Conservation (phyloP, 2,113 vertebrate genomes). For the Irena cyanogastra region DNA sequence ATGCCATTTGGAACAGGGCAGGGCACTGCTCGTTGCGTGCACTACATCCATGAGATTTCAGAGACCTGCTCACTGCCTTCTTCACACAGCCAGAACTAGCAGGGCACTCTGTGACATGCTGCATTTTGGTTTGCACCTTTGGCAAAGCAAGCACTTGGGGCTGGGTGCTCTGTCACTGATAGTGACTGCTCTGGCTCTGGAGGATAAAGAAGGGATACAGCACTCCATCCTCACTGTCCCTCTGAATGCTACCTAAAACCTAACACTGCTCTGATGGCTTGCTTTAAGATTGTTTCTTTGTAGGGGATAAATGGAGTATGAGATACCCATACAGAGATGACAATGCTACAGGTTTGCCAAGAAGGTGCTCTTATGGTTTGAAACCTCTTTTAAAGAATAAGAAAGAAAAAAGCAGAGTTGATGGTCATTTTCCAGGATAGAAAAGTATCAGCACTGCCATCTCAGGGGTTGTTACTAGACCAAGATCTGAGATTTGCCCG, state of each 20-base stretch:
- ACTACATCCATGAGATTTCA: not conserved
- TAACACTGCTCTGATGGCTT: not conserved
- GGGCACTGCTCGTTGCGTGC: accelerated
- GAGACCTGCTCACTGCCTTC: not conserved
- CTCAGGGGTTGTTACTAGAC: not conserved
- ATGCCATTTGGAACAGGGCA: not conserved
- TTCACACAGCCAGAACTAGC: not conserved
- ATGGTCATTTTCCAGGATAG: not conserved
- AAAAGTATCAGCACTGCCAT: not conserved
- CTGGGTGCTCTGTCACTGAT: not conserved
- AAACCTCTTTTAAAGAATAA: not conserved
- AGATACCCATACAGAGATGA: not conserved
- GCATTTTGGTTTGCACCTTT: not conserved
- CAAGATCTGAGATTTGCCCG: not conserved
- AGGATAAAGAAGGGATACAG: not conserved
- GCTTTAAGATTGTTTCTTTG: not conserved
- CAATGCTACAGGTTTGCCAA: not conserved
- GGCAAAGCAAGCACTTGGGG: not conserved
- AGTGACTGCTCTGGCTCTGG: not conserved
- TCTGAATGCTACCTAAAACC: not conserved
- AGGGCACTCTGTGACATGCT: no score
- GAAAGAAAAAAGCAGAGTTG: not conserved
- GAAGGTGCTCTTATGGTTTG: not conserved
- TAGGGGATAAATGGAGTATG: not conserved
- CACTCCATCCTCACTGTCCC: not conserved